phyloP scores from a whole-genome alignment of 1,140 invertebrate genomes.

The Triops longicaudatus region DNA sequence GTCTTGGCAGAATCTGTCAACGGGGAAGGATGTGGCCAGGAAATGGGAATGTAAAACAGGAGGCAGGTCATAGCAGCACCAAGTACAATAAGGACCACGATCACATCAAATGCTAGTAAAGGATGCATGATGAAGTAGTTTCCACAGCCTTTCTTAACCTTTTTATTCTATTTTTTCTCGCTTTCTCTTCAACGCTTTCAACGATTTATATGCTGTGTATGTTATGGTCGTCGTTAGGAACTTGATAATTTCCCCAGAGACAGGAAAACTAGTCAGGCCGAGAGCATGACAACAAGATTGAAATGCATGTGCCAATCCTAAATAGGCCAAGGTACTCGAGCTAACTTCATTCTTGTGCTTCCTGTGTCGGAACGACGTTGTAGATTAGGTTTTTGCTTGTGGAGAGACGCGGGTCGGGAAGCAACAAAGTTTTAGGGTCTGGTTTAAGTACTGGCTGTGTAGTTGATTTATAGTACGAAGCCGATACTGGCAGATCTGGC shows the following conservation, averaged over 20 bases:
- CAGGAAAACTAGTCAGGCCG: neutral
- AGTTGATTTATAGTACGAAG: neutral
- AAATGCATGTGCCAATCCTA: neutral
- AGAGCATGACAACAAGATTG: neutral
- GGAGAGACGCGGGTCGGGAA: neutral
- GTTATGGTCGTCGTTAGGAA: neutral
- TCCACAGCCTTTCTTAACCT: neutral
- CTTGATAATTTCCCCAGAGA: neutral
- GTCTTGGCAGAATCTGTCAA: neutral
- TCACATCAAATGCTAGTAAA: slow-evolving; percentile 24
- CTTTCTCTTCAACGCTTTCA: neutral
- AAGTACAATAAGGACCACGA: slow-evolving; percentile 23
- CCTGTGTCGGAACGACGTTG: neutral
- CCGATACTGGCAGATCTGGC: neutral
- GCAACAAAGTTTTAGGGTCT: neutral
- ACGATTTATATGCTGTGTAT: neutral
- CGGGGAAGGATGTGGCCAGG: slow-evolving; percentile 5
- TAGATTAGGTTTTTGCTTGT: neutral
- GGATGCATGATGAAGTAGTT: slow-evolving; percentile 19
- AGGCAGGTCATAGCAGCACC: slow-evolving; percentile 13
- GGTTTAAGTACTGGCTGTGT: neutral
- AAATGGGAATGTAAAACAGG: neutral
- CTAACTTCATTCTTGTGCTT: neutral
- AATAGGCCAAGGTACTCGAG: neutral
- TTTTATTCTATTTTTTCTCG: neutral